Conservation (phyloP, 2,797 vertebrate species). For the Melopsittacus undulatus region DNA sequence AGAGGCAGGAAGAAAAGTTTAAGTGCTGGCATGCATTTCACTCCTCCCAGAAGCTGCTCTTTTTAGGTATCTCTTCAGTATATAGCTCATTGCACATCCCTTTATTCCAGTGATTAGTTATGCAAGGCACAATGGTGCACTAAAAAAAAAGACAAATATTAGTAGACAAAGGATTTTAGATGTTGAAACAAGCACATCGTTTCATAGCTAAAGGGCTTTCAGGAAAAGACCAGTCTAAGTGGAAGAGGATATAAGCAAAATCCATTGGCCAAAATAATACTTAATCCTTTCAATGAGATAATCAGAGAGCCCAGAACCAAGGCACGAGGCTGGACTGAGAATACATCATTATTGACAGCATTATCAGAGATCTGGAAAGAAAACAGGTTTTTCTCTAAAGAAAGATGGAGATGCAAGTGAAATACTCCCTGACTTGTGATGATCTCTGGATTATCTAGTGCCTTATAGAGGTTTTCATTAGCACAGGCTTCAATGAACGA, state of each 20-base stretch:
- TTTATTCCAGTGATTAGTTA: neutral
- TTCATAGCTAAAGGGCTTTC: neutral
- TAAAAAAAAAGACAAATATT: neutral
- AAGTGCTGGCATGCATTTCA: neutral
- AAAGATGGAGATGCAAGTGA: neutral
- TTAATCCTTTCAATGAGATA: neutral
- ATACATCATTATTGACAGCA: neutral
- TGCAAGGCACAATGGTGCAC: neutral
- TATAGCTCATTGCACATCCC: neutral
- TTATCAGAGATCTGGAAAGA: neutral
- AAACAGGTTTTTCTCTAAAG: neutral
- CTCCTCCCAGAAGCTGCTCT: neutral
- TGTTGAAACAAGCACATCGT: neutral
- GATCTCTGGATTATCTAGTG: neutral
- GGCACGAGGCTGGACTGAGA: neutral
- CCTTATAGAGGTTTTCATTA: neutral
- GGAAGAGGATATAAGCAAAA: neutral
- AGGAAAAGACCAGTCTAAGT: neutral
- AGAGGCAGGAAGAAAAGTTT: conserved; percentile 34
- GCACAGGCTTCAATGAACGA: neutral
- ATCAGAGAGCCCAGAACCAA: neutral
- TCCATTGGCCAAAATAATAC: neutral
- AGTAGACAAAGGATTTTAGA: neutral
- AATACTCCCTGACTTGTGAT: neutral
- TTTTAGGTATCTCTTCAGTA: neutral